Base-by-base conservation (phyloP, 1,140 invertebrate species). In the Thaumetopoea pityocampa region DNA sequence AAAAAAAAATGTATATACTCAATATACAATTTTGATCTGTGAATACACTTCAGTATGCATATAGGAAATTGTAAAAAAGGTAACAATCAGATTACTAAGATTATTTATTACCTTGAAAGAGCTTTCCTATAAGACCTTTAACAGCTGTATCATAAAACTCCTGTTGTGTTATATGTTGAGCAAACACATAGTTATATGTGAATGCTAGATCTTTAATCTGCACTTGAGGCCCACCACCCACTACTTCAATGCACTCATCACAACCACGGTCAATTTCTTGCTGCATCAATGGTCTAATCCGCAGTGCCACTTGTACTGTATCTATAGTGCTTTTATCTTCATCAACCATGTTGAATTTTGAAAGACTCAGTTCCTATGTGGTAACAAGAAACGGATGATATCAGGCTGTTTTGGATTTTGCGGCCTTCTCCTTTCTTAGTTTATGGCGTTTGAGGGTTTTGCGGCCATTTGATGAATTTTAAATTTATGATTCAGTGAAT, bases 181-280 rank as follows among this genome's bases (percentile, higher is more conserved):
- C 86, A 61, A 96, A 94, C 0, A 96, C 94, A 86, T 94, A 90
- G 76, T 98, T 97, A 72, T 92, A 98, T 1, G 95, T 96, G 58
- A 96, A 98, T 0, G 89, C 85, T 55, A 93, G 89, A 12, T 94
- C 92, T 51, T 90, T 87, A 1, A 97, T 88, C n/a, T 87, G 81
- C 8, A 95, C 88, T 79, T 95, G 94, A 2, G 89, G 89, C 28
- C 89, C 72, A 7, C 87, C 86, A 3, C 83, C 53, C 8, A 91
- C 79, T 0, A 89, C 87, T 19, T 90, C 85, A 2, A 95, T 79
- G 33, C 91, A 91, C 43, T 87, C 81, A 33, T 90, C 87, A 62
- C 91, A 94, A 1, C 92, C 92, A 54, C 90, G 87, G 0, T 88
- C 85, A 2, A 87, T 67, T 76, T 97, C 95, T 7, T 87, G 89